These are phyloP conservation scores for Aegithalos caudatus DNA, from an alignment of 2,113 vertebrate genomes.

Conservation along the genomic window DNA sequence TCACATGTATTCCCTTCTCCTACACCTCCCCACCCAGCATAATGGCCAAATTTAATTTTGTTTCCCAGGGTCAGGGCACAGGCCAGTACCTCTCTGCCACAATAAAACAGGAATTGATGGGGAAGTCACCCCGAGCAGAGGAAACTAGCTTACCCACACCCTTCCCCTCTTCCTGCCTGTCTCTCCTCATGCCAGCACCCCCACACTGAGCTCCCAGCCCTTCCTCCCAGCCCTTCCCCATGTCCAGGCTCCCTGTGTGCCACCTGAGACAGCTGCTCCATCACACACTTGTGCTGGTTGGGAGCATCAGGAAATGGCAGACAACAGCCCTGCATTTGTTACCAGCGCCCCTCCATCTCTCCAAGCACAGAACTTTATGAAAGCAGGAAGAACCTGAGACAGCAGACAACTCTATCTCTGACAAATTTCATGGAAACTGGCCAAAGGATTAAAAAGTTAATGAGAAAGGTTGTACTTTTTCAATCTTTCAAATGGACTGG, in stretches of 20 bases:
- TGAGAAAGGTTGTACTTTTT: neutral
- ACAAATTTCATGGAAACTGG: neutral
- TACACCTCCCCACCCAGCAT: neutral
- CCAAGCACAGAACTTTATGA: neutral
- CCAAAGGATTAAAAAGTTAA: neutral
- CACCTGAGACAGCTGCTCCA: neutral
- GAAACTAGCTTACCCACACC: neutral
- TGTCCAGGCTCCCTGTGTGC: rapidly evolving
- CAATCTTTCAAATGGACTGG: neutral
- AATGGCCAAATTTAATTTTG: rapidly evolving
- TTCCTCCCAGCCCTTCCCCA: no score
- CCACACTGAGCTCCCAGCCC: neutral
- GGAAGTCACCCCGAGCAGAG: no score
- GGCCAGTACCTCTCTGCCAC: neutral
- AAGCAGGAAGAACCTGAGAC: neutral
- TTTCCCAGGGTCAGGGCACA: no score
- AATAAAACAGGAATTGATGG: neutral
- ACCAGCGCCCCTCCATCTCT: neutral
- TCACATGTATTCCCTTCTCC: neutral
- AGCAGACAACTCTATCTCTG: neutral
- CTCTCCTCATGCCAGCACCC: neutral
- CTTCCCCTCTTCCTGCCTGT: neutral
- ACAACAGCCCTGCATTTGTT: neutral
- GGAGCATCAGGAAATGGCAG: neutral
- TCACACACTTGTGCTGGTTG: rapidly evolving